phyloP scores from a whole-genome alignment of 2,797 vertebrate species.

The Trachurus trachurus region DNA sequence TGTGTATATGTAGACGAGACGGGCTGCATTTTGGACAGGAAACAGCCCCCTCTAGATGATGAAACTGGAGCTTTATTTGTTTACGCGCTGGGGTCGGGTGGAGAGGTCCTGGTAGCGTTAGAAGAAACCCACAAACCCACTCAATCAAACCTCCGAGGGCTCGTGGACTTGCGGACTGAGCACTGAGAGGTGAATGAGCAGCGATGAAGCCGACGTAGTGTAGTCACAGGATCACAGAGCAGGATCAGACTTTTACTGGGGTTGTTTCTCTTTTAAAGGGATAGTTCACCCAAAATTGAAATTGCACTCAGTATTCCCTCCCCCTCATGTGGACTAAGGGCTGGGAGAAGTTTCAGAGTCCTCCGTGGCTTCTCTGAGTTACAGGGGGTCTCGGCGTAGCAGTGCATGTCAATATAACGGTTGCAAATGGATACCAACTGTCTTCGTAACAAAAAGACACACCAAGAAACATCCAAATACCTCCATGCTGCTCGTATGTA shows the following conservation, averaged over 20 bases:
- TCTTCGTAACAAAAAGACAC: too few species aligned
- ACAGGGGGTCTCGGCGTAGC: too few species aligned
- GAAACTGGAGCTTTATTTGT: slow-evolving; percentile 87
- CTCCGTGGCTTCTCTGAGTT: too few species aligned
- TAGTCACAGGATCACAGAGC: slow-evolving; percentile 24
- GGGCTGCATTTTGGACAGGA: slow-evolving; percentile 74
- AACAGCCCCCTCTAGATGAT: slow-evolving; percentile 85
- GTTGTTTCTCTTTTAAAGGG: neutral
- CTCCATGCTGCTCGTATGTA: too few species aligned
- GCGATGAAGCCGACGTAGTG: slow-evolving; percentile 56
- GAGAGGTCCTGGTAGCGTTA: slow-evolving; percentile 77
- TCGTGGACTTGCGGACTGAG: slow-evolving; percentile 45
- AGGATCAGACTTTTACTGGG: neutral
- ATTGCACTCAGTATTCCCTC: too few species aligned
- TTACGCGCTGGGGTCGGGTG: slow-evolving; percentile 79
- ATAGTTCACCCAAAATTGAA: too few species aligned
- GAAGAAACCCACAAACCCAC: slow-evolving; percentile 78
- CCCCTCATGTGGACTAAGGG: too few species aligned
- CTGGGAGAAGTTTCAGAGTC: too few species aligned
- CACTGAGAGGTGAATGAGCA: slow-evolving; percentile 75
- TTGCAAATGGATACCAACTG: too few species aligned
- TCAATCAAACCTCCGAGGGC: slow-evolving; percentile 64
- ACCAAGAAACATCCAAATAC: too few species aligned
- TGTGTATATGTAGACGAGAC: slow-evolving; percentile 26
- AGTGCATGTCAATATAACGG: too few species aligned